Percentiles rank a stretch among this genome's conserved stretches.
phyloP scores from a whole-genome alignment of 1,140 invertebrate species.

The Manduca sexta region DNA sequence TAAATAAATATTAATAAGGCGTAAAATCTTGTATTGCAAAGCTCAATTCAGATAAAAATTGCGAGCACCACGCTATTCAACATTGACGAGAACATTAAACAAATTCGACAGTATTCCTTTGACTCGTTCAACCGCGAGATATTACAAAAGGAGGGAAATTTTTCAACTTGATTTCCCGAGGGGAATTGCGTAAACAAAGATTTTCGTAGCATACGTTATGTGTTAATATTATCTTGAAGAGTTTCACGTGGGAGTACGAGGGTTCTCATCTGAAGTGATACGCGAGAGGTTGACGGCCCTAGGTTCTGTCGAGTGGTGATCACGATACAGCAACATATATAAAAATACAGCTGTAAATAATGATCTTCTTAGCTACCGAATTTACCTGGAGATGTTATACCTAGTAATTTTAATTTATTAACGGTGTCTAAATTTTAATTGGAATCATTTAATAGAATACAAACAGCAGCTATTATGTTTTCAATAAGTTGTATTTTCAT shows the following conservation, averaged over 20 bases:
- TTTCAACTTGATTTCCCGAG: neutral
- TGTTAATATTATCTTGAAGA: constrained; percentile 30
- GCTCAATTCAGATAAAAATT: too few species aligned
- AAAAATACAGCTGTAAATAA: constrained; percentile 5
- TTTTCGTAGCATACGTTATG: constrained; percentile 14
- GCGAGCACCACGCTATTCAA: too few species aligned
- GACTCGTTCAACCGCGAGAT: neutral
- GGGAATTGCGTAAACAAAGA: neutral
- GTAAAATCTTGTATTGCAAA: too few species aligned
- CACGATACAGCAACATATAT: constrained; percentile 14
- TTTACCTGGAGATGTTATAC: neutral
- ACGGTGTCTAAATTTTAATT: too few species aligned
- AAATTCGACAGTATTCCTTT: too few species aligned
- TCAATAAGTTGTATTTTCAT: too few species aligned
- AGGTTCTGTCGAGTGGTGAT: constrained; percentile 17
- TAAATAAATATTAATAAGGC: too few species aligned
- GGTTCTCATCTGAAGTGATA: constrained; percentile 25
- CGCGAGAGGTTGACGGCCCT: constrained; percentile 24
- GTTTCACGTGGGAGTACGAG: constrained; percentile 29
- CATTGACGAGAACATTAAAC: too few species aligned
- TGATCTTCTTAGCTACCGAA: neutral
- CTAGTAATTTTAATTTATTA: too few species aligned
- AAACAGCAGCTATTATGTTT: too few species aligned
- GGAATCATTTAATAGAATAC: too few species aligned
- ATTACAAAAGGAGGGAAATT: neutral